Evolutionary conservation across 2,888 invertebrate species (phyloP).

Genomic region (Isoperla grammatica): DNA sequence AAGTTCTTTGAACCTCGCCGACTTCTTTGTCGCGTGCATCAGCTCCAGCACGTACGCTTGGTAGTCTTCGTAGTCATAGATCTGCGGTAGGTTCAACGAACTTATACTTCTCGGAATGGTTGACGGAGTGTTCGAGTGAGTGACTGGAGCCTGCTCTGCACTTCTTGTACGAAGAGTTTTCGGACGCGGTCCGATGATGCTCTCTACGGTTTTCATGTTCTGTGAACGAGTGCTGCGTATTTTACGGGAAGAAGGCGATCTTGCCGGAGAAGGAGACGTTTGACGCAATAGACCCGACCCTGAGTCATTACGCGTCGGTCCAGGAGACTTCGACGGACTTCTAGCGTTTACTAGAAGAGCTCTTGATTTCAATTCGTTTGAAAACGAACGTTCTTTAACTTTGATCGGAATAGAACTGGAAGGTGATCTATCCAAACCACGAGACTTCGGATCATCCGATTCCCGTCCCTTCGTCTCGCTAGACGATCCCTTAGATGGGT

Average conservation of each 20-base stretch:
- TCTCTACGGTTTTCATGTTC: conserved; percentile 41
- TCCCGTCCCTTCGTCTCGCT: too few relatives aligned
- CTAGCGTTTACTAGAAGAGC: too few relatives aligned
- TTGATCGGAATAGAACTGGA: too few relatives aligned
- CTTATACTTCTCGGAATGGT: conserved; percentile 43
- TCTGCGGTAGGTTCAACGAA: conserved; percentile 41
- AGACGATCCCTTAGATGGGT: too few relatives aligned
- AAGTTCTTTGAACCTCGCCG: conserved; percentile 76
- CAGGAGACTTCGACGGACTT: neutral
- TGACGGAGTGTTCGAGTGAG: conserved; percentile 39
- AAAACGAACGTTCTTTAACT: too few relatives aligned
- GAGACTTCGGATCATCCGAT: too few relatives aligned
- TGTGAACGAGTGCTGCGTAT: conserved; percentile 52
- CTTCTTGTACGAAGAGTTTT: conserved; percentile 54
- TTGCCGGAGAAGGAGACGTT: conserved; percentile 31
- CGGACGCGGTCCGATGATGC: conserved; percentile 41
- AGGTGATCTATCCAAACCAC: too few relatives aligned
- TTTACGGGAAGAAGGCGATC: conserved; percentile 62
- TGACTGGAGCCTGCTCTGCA: conserved; percentile 52
- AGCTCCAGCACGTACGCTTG: conserved; percentile 62
- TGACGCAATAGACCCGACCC: neutral
- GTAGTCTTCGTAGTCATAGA: conserved; percentile 55
- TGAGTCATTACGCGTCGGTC: neutral
- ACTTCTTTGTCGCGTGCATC: conserved; percentile 58
- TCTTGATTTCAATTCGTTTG: too few relatives aligned